Conservation (phyloP, 1,140 invertebrate species). For the Antheraea mylitta region DNA sequence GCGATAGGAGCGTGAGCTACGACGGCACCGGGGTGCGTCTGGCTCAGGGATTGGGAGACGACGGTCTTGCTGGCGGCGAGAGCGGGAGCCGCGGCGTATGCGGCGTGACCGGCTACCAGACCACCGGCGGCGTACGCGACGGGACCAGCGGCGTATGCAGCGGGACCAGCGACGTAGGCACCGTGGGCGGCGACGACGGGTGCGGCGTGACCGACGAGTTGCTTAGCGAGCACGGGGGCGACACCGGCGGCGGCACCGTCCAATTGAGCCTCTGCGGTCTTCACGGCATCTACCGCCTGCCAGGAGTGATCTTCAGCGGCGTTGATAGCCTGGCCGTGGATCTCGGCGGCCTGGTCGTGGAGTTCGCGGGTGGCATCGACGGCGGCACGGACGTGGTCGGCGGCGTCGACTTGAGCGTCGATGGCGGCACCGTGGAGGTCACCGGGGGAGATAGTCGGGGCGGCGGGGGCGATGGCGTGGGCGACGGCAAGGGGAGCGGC, state of each 20-base stretch:
- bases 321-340: slow-evolving; percentile 79
- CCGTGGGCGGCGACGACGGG: slow-evolving; percentile 25
- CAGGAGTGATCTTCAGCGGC: slow-evolving; percentile 78
- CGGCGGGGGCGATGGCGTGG: slow-evolving; percentile 46
- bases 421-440: slow-evolving; percentile 62
- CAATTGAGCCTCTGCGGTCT: slow-evolving; percentile 79
- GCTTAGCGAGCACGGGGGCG: slow-evolving; percentile 73
- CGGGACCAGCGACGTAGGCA: slow-evolving; percentile 19
- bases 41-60: slow-evolving; percentile 55
- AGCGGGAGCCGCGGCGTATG: slow-evolving; percentile 33
- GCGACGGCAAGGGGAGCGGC: slow-evolving; percentile 55
- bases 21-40: slow-evolving; percentile 58
- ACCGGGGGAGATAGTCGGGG: slow-evolving; percentile 65
- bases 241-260: slow-evolving; percentile 80
- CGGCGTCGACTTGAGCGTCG: slow-evolving; percentile 67
- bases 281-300: slow-evolving; percentile 77
- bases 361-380: slow-evolving; percentile 68
- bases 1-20: slow-evolving; percentile 27
- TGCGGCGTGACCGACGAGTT: slow-evolving; percentile 50
- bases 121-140: slow-evolving; percentile 16
- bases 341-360: slow-evolving; percentile 80
- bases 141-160: slow-evolving; percentile 25
- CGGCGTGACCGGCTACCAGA: slow-evolving; percentile 24
- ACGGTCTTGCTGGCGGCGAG: slow-evolving; percentile 48
- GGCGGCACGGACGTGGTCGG: slow-evolving; percentile 65